Base-by-base conservation (phyloP, 2,888 invertebrate species). In the Tricholauxania praeusta region DNA sequence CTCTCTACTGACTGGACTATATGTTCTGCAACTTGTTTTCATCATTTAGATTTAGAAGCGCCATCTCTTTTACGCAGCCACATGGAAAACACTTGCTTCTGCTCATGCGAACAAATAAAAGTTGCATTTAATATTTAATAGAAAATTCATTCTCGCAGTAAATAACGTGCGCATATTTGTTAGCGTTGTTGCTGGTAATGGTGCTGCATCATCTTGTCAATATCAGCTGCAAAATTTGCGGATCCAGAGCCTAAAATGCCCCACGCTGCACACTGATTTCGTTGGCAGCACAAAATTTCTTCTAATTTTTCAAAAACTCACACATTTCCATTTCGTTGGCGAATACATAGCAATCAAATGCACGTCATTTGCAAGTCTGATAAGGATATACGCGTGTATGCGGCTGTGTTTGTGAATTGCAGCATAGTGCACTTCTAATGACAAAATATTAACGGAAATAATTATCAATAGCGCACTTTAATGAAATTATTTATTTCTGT, bases 331-430 rank as follows among this genome's bases (percentile, higher is more conserved):
- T 55, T 67, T 17, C 52, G 19, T 22, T 22, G 19, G 17, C 55
- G 55, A 82, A 80, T 80, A 78, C 80, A 75, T 3, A 28, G 78
- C 73, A 79, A 79, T 60, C 17, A 52, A 49, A 15, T 57, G 57
- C 28, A 15, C 19, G 10, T 22, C 28, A 57, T 57, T 28, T 10
- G 2, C 12, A 22, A 22, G 19, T 15, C 22, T 57, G 57, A 15
- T 14, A 12, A 57, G 7, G 57, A 22, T 14, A 10, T 12, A 7
- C 19, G 55, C 22, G 17, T 4, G 17, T 7, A 22, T 12, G 10
- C 12, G 55, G 22, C n/a, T 19, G 55, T 22, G 10, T 39, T 7
- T 39, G 39, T 39, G 39, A 28, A 28, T 10, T 39, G 39, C 39
- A 10, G 8, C 10, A 39, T 10, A 39, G 39, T 39, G 39, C 10